phyloP scores from a whole-genome alignment of 2,113 vertebrate species.

The Callochromis pleurospilus region DNA sequence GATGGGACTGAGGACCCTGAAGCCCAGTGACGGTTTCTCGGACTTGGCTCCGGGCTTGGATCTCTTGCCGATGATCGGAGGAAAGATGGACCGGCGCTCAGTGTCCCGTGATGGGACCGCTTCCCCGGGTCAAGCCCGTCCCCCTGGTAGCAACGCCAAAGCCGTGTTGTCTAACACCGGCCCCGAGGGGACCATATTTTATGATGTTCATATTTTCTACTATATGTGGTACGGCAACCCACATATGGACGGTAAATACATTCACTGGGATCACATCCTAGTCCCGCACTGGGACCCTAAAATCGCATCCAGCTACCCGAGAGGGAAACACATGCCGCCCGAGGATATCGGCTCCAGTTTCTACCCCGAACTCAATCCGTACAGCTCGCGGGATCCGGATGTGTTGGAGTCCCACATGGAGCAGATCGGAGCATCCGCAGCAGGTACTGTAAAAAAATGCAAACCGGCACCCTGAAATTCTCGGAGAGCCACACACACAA shows the following conservation, averaged over 20 bases:
- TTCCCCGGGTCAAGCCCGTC: conserved; percentile 45
- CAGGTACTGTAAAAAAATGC: conserved; percentile 66
- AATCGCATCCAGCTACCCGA: conserved; percentile 85
- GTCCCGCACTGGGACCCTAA: conserved; percentile 92
- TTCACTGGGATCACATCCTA: conserved; percentile 87
- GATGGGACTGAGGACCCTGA: conserved; percentile 84
- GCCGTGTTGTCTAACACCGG: conserved; percentile 62
- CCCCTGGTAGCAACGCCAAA: conserved; percentile 57
- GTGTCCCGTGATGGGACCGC: conserved; percentile 37
- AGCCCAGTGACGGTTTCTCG: conserved; percentile 77
- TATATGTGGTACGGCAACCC: conserved; percentile 84
- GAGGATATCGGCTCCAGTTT: conserved; percentile 86
- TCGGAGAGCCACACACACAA: background rate
- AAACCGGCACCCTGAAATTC: background rate
- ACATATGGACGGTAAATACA: conserved; percentile 72
- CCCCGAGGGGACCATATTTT: conserved; percentile 71
- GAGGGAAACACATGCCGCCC: conserved; percentile 82
- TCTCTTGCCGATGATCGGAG: conserved; percentile 47
- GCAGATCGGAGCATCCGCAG: conserved; percentile 80
- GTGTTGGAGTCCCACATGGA: conserved; percentile 83
- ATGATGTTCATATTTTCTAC: conserved; percentile 86
- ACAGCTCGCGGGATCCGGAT: conserved; percentile 84
- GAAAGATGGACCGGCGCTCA: conserved; percentile 61
- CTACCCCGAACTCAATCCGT: conserved; percentile 81
- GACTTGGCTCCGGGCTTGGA: conserved; percentile 75